Conservation (phyloP, 1,140 invertebrate species). For the Bombus vancouverensis region DNA sequence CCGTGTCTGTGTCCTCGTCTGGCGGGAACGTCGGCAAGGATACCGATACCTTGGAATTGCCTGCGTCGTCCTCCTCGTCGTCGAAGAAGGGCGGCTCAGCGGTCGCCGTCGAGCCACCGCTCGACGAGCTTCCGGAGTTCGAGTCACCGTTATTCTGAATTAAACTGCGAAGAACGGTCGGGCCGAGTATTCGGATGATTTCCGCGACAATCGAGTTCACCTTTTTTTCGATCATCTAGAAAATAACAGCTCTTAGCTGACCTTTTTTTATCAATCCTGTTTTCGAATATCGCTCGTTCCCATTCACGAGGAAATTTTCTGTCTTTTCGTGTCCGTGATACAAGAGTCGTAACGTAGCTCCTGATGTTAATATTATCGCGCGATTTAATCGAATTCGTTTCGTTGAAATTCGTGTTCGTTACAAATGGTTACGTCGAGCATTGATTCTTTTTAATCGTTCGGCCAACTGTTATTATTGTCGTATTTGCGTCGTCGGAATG, state of each 20-base stretch:
- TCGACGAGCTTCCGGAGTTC: constrained; percentile 53
- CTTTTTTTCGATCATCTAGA: constrained; percentile 91
- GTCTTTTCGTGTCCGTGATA: not conserved
- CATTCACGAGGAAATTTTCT: not conserved
- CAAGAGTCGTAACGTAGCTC: not conserved
- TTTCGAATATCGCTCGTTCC: not conserved
- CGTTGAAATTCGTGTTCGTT: too few relatives aligned
- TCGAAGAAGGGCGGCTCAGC: constrained; percentile 75
- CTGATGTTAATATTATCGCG: too few relatives aligned
- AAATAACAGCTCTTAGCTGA: constrained; percentile 76
- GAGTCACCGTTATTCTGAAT: constrained; percentile 78
- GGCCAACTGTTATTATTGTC: not conserved
- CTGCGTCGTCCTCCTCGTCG: constrained; percentile 42
- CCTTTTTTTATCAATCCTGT: too few relatives aligned
- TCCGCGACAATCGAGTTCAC: constrained; percentile 88
- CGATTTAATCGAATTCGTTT: too few relatives aligned
- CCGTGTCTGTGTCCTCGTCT: constrained; percentile 78
- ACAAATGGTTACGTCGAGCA: too few relatives aligned
- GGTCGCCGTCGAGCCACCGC: constrained; percentile 70
- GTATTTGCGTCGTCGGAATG: not conserved
- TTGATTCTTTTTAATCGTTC: too few relatives aligned
- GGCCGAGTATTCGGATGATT: constrained; percentile 87
- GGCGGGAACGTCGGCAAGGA: constrained; percentile 83
- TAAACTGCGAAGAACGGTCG: constrained; percentile 84
- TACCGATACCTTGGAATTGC: constrained; percentile 75